phyloP scores from a whole-genome alignment of 2,797 vertebrate species.

The Halcyon badia region DNA sequence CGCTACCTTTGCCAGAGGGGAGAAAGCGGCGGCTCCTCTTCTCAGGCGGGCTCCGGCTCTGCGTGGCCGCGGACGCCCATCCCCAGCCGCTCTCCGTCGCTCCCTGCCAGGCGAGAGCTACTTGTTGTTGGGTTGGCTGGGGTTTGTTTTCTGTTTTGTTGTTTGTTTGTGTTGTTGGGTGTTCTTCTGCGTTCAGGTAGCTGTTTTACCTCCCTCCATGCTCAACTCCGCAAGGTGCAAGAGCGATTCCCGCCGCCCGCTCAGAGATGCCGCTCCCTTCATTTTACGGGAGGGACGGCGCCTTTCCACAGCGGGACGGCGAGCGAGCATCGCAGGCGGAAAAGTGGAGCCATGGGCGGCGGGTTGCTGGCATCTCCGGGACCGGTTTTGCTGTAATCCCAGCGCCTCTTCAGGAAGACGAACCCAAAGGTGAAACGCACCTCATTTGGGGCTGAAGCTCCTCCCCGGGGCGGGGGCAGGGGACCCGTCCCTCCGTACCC shows the following conservation, averaged over 20 bases:
- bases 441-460: not conserved
- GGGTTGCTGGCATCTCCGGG: too few relatives aligned
- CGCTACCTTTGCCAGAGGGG: constrained; percentile 46
- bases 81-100: not conserved
- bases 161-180: not conserved
- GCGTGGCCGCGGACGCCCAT: not conserved
- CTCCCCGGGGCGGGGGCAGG: constrained; percentile 31
- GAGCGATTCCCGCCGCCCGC: constrained; percentile 33
- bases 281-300: not conserved
- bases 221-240: constrained; percentile 6
- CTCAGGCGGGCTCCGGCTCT: not conserved
- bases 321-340: not conserved
- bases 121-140: constrained; percentile 68
- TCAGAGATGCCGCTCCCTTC: constrained; percentile 24
- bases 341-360: not conserved
- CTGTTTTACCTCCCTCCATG: constrained; percentile 25
- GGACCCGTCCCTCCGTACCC: constrained; percentile 54
- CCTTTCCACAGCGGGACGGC: not conserved
- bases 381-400: not conserved
- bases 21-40: not conserved
- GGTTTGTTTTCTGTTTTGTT: too few relatives aligned
- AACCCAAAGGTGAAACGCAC: not conserved
- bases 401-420: not conserved
- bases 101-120: constrained; percentile 25
- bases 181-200: constrained; percentile 58